Percentiles rank a stretch among this genome's conserved stretches.
Conservation (phyloP, 1,140 invertebrate genomes). For the Pararge aegeria region DNA sequence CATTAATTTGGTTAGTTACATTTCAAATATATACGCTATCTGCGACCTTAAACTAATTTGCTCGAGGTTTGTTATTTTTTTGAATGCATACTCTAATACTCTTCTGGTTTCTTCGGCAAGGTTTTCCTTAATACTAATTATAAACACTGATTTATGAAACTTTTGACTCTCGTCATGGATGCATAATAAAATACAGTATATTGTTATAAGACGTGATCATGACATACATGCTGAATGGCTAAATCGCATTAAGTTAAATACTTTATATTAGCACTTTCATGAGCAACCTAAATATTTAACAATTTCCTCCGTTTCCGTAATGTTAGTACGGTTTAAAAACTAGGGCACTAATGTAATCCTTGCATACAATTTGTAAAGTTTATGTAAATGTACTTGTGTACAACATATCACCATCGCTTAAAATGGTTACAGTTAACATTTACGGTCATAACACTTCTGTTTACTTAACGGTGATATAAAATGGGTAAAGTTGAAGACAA, state of each 20-base stretch:
- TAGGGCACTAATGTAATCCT: no score
- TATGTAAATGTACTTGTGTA: no score
- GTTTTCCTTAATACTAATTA: slow-evolving; percentile 3
- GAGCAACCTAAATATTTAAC: no score
- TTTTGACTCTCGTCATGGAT: not conserved
- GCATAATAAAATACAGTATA: no score
- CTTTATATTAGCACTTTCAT: no score
- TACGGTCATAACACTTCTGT: not conserved
- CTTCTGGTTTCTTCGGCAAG: slow-evolving; percentile 12
- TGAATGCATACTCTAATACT: slow-evolving; percentile 11
- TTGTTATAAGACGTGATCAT: no score
- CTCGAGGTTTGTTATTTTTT: slow-evolving; percentile 17
- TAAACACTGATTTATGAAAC: slow-evolving; percentile 7
- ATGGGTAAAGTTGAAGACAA: not conserved
- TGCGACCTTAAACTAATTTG: slow-evolving; percentile 29
- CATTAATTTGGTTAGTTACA: slow-evolving; percentile 11
- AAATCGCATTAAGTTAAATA: no score
- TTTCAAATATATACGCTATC: slow-evolving; percentile 17
- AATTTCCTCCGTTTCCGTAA: no score
- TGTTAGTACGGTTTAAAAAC: no score
- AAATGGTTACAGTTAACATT: not conserved
- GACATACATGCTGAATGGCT: no score
- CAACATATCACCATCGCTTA: not conserved
- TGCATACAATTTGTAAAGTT: no score
- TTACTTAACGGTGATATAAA: not conserved